Evolutionary conservation across 2,113 vertebrate species (phyloP).

Genomic region (Zootoca vivipara): DNA sequence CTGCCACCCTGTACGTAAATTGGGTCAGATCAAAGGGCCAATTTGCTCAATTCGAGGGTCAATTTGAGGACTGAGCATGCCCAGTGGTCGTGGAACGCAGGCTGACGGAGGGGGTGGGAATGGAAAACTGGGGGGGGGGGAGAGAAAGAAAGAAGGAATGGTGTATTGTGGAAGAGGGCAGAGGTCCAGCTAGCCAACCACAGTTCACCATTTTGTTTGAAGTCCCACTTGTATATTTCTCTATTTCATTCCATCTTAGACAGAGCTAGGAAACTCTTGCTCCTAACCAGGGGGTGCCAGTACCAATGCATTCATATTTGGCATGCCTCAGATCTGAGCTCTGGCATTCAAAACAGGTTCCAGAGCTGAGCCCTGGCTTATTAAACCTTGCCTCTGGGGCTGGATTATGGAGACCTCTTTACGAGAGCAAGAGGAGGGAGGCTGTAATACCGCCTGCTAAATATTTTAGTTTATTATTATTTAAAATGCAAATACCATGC

Average conservation of each 20-base stretch:
- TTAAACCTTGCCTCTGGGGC: conserved; percentile 9
- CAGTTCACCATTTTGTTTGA: no score
- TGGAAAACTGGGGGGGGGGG: no score
- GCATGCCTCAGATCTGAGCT: neutral
- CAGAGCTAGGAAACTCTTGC: neutral
- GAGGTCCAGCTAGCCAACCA: no score
- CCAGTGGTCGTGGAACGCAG: no score
- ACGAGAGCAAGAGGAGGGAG: neutral
- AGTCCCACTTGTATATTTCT: neutral
- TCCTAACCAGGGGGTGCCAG: neutral
- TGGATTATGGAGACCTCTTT: conserved; percentile 12
- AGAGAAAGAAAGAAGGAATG: no score
- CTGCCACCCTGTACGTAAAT: neutral
- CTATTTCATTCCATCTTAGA: neutral
- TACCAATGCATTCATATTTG: neutral
- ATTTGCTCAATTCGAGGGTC: no score
- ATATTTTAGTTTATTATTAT: neutral
- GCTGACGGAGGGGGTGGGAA: no score
- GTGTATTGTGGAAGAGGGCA: no score
- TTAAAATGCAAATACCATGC: neutral
- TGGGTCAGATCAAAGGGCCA: neutral
- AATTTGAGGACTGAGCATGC: no score
- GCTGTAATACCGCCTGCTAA: neutral
- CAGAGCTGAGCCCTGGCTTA: neutral
- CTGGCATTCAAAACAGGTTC: neutral